These are phyloP conservation scores for Phortica okadai DNA, from an alignment of 2,888 invertebrate genomes.

Conservation along the genomic window DNA sequence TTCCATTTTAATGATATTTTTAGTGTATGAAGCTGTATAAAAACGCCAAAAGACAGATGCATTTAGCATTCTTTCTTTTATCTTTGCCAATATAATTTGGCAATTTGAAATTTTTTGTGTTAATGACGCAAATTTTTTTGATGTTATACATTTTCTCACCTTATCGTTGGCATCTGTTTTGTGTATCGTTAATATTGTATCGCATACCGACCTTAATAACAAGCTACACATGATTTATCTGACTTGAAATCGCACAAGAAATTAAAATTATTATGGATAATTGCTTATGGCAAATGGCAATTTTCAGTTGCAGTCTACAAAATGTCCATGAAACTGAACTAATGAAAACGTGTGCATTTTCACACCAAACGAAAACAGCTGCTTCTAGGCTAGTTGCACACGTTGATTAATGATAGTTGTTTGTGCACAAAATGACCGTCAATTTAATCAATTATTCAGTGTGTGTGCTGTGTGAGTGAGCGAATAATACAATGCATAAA, in stretches of 20 bases:
- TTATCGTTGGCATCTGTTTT: background rate
- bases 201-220: background rate
- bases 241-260: background rate
- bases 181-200: background rate
- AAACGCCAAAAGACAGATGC: no score
- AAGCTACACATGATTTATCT: background rate
- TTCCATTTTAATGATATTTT: no score
- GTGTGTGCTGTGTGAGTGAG: background rate
- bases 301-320: background rate
- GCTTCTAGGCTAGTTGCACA: background rate
- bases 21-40: no score
- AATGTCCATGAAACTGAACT: background rate
- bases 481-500: background rate
- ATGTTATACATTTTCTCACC: background rate
- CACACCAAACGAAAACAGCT: background rate
- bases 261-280: background rate
- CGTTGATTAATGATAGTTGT: background rate
- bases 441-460: constrained; percentile 18
- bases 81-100: no score
- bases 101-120: no score
- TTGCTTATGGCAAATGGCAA: background rate
- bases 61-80: no score
- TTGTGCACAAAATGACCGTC: background rate
- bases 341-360: background rate
- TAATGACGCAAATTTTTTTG: no score